These are phyloP conservation scores for Desmodus rotundus DNA, from an alignment of 2,113 vertebrate genomes.

Conservation along the genomic window DNA sequence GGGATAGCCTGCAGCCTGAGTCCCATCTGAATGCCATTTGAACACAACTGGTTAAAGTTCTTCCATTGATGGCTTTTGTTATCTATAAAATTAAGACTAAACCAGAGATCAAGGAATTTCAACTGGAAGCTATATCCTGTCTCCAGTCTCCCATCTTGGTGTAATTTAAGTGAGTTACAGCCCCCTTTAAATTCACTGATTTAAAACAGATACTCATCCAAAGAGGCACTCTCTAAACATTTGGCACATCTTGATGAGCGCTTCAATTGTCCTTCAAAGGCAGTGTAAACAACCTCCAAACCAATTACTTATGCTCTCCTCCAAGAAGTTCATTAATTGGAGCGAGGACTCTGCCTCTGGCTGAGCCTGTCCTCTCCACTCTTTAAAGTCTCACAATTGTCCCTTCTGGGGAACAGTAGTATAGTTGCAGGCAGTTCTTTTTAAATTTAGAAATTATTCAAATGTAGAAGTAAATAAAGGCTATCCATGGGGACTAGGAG, in stretches of 20 bases:
- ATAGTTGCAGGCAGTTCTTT: neutral
- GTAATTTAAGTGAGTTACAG: constrained; percentile 75
- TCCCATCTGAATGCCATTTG: constrained; percentile 67
- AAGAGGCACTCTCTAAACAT: constrained; percentile 67
- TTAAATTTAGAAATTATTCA: constrained; percentile 38
- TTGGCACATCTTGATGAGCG: constrained; percentile 69
- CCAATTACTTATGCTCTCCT: constrained; percentile 53
- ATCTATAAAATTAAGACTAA: constrained; percentile 77
- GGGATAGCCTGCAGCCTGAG: constrained; percentile 33
- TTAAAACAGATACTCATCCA: constrained; percentile 73
- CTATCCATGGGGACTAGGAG: neutral
- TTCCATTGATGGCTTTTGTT: constrained; percentile 72
- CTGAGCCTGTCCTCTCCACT: constrained; percentile 1
- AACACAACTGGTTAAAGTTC: constrained; percentile 66
- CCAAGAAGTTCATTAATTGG: constrained; percentile 44
- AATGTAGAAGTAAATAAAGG: constrained; percentile 37
- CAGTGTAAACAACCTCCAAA: constrained; percentile 62
- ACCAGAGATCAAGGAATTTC: constrained; percentile 76
- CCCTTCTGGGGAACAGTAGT: constrained; percentile 32
- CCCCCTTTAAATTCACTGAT: constrained; percentile 72
- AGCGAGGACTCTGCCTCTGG: constrained; percentile 47
- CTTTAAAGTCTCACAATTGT: constrained; percentile 52
- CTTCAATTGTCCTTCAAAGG: constrained; percentile 69
- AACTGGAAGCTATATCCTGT: constrained; percentile 77
- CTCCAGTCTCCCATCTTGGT: constrained; percentile 75